Evolutionary conservation across 2,888 invertebrate genomes (phyloP), one percentile per base, ranked within the genome.

Genomic region (Schizaphis graminum): DNA sequence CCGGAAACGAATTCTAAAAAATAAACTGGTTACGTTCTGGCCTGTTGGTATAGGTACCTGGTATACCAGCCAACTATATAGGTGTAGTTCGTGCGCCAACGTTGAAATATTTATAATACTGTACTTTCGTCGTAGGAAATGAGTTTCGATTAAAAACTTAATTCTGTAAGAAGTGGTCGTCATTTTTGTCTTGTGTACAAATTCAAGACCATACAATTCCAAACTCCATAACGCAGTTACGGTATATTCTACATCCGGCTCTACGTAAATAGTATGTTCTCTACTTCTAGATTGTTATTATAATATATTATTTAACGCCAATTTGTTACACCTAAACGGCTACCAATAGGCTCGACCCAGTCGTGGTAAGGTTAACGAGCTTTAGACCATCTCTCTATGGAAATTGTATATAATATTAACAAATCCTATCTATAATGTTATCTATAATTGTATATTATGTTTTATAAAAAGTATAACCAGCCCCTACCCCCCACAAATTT

Each of bases 11-110:
- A 56, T 89, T 57, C 41, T 16, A 1, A 28, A n/a, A 77, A 28
- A 86, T 11, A 44, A 57, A 89, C 89, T 57, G 89, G 89, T 89
- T 53, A 57, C 89, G 89, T 77, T 77, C 77, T 77, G 49, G 88
- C 53, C 53, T 89, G 35, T 24, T 89, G 41, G 41, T 85, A 85
- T 77, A 35, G 35, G 77, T 35, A 77, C n/a, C 61, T n/a, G n/a
- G n/a, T n/a, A 28, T 49, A 49, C 28, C 13, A 13, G 49, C 67
- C 16, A 35, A 3, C 53, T 35, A 77, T 44, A 44, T 44, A 44
- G 77, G 35, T 35, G 35, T 35, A 35, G 21, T 77, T 85, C 85
- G 44, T 85, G 85, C 26, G 44, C 85, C 35, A 21, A 77, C 35
- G 35, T 77, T 35, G 35, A 21, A 35, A 77, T 77, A 44, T 44